A percentile compares a stretch with the other conserved stretches of the same genome.
phyloP scores from a whole-genome alignment of 2,797 vertebrate genomes.

The Mycteria americana region DNA sequence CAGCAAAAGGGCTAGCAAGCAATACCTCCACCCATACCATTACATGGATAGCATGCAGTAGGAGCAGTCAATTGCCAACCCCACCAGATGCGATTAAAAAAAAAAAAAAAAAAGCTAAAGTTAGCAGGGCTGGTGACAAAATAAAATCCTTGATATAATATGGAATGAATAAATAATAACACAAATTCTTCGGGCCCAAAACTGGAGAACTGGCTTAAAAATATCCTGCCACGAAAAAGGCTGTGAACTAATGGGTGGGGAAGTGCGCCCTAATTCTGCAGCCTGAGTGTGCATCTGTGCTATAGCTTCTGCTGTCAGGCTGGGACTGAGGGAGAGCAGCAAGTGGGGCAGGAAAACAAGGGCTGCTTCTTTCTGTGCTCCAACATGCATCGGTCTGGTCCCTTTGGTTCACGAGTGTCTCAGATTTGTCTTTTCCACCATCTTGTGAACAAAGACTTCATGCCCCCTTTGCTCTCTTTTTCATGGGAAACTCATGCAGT shows the following conservation, averaged over 20 bases:
- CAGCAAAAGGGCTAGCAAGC: neutral
- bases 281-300: too few species aligned
- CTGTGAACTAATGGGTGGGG: neutral
- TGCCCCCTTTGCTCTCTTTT: neutral
- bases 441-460: neutral
- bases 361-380: neutral
- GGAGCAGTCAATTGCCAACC: neutral
- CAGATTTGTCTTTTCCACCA: neutral
- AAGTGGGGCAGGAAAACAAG: neutral
- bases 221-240: neutral
- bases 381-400: rapidly evolving
- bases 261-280: neutral
- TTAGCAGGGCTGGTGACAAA: neutral
- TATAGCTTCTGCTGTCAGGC: neutral
- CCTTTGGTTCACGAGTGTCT: neutral
- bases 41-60: rapidly evolving
- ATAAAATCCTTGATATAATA: neutral
- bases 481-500: neutral
- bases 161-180: neutral
- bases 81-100: neutral
- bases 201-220: neutral
- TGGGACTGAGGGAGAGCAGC: neutral
- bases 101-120: neutral
- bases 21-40: neutral
- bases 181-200: neutral